phyloP scores from a whole-genome alignment of 1,140 invertebrate genomes.

The Leptestheria dahalacensis region DNA sequence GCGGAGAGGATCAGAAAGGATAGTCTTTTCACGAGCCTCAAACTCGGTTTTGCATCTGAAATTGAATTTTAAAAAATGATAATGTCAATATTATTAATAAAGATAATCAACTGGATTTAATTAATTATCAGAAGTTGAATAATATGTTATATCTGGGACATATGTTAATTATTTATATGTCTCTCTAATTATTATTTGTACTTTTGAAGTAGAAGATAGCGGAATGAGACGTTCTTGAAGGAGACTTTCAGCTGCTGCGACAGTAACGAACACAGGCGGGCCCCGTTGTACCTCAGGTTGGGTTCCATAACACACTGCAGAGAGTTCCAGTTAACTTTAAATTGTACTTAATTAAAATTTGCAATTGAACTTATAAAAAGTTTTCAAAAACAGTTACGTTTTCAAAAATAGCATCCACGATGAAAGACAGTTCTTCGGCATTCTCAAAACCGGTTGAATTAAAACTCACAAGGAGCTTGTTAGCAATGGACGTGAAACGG shows the following conservation, averaged over 20 bases:
- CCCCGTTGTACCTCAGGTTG: conserved; percentile 49
- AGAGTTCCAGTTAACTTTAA: not conserved
- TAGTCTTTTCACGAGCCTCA: conserved; percentile 15
- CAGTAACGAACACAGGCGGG: conserved; percentile 41
- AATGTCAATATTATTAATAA: not conserved
- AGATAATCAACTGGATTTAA: not conserved
- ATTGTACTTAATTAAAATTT: too few relatives aligned
- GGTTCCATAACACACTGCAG: conserved; percentile 41
- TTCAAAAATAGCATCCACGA: not conserved
- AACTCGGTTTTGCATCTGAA: conserved; percentile 18
- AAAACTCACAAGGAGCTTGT: not conserved
- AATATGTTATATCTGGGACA: not conserved
- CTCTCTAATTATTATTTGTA: too few relatives aligned
- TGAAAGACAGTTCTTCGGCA: not conserved
- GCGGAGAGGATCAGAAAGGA: conserved; percentile 14
- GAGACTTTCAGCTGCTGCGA: conserved; percentile 28
- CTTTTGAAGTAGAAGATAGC: conserved; percentile 28
- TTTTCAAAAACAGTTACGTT: too few relatives aligned
- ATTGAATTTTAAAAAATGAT: conserved; percentile 3
- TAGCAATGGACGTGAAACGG: not conserved
- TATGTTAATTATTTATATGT: too few relatives aligned
- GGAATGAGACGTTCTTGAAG: conserved; percentile 30
- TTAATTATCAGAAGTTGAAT: not conserved
- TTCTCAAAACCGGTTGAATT: not conserved
- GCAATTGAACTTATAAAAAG: too few relatives aligned